Percentiles rank a stretch among this genome's conserved stretches.
phyloP scores from a whole-genome alignment of 2,113 vertebrate species.

The Hystrix brachyura region DNA sequence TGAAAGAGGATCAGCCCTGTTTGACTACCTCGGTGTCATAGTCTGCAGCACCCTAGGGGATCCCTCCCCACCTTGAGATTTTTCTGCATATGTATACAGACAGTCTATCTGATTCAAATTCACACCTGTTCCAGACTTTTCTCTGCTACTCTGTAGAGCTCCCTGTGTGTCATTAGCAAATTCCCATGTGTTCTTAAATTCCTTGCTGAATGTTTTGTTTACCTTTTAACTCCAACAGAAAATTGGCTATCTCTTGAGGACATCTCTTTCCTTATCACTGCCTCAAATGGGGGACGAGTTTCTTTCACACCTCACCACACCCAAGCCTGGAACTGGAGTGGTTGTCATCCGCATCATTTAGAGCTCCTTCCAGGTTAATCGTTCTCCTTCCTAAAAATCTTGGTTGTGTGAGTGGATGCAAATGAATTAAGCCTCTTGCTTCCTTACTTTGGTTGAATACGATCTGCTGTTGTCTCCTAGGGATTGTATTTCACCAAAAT shows the following conservation, averaged over 20 bases:
- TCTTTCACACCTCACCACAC: background rate
- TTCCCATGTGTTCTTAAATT: background rate
- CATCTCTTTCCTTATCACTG: background rate
- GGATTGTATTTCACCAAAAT: background rate
- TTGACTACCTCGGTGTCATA: background rate
- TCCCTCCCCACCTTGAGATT: background rate
- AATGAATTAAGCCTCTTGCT: background rate
- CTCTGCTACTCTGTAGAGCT: background rate
- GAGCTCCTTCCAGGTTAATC: background rate
- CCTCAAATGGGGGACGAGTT: background rate
- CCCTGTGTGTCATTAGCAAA: background rate
- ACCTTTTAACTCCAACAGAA: slow-evolving; percentile 6
- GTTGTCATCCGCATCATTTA: background rate
- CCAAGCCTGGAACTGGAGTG: background rate
- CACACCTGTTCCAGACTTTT: background rate
- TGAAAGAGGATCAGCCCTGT: background rate
- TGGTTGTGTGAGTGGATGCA: background rate
- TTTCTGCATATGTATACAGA: background rate
- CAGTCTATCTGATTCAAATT: background rate
- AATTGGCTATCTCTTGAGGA: background rate
- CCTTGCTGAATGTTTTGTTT: background rate
- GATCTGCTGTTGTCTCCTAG: background rate
- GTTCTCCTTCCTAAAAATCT: background rate
- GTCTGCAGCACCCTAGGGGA: background rate
- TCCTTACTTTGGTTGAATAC: background rate